Evolutionary conservation across 2,888 invertebrate genomes (phyloP).

Genomic region (Aricia artaxerxes): DNA sequence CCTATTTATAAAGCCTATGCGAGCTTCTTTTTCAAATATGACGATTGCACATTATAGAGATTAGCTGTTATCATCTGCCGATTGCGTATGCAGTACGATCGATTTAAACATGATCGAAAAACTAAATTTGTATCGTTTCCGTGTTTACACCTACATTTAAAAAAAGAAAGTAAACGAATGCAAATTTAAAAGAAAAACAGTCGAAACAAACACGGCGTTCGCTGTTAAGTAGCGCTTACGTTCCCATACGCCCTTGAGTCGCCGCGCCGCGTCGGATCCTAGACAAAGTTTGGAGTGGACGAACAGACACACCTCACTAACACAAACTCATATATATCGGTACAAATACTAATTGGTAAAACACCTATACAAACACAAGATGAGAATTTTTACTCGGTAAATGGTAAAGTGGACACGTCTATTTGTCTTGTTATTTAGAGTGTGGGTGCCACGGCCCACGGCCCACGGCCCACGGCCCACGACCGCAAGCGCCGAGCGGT

Average conservation of each 20-base stretch:
- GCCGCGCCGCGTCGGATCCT: constrained; percentile 54
- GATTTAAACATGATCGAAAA: background rate
- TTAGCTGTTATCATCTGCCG: background rate
- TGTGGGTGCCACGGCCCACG: constrained; percentile 61
- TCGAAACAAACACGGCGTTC: constrained; percentile 62
- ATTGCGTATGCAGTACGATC: background rate
- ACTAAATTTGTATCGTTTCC: background rate
- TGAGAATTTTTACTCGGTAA: constrained; percentile 77
- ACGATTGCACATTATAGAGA: background rate
- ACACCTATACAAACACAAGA: constrained; percentile 77
- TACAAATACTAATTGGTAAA: constrained; percentile 79
- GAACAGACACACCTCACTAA: constrained; percentile 61
- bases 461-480: constrained; percentile 31
- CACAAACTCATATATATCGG: constrained; percentile 68
- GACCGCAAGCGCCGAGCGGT: constrained; percentile 60
- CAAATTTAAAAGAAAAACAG: constrained; percentile 51
- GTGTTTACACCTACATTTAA: background rate
- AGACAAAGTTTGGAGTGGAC: constrained; percentile 59
- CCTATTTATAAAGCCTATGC: background rate
- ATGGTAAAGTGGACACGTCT: constrained; percentile 77
- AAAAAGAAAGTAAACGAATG: constrained; percentile 42
- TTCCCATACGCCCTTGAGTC: constrained; percentile 55
- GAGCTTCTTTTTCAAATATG: background rate
- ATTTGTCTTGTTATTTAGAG: constrained; percentile 77
- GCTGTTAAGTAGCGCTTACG: constrained; percentile 56